Base-by-base conservation (phyloP, 2,888 invertebrate genomes). In the Eumerus sabulonum region DNA sequence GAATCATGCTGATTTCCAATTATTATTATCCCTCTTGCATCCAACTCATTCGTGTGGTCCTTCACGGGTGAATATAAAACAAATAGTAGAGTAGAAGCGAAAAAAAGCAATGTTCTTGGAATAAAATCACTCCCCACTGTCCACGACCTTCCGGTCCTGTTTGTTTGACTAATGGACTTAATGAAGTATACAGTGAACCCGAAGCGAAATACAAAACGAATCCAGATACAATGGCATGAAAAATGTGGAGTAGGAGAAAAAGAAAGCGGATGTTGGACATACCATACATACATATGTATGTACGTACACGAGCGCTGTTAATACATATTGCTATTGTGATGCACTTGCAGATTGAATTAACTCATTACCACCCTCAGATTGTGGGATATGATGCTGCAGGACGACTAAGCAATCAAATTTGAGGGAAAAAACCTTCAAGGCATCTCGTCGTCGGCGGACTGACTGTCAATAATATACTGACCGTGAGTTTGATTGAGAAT, bases 141-240 rank as follows among this genome's bases (percentile, higher is more conserved):
- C 27, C 36, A 16, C 18, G 56, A 42, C 45, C 63, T n/a, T 48
- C 35, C 40, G 54, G 53, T 44, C 71, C 63, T 79, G 68, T 79
- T 79, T 79, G 79, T 79, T 79, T 74, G 79, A 79, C 79, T 74
- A 79, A 79, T 79, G 79, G 74, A 79, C 79, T 79, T 74, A 79
- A 79, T 79, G 79, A 79, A 79, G 79, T 73, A 64, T 79, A 74
- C 74, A 64, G 74, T 68, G 50, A 73, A 74, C 36, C 64, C 42
- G 53, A 67, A 68, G 63, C 53, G 62, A 63, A 63, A 67, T 45
- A 19, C 60, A 47, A 51, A 16, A 16, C 16, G 50, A 54, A 67
- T 62, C 53, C 36, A 40, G 14, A 40, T 40, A 40, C 11, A 56
- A 36, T 14, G 9, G 17, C 27, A 9, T 12, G 27, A 17, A 40